phyloP scores from a whole-genome alignment of 2,888 invertebrate genomes.

The Caradrina clavipalpis region DNA sequence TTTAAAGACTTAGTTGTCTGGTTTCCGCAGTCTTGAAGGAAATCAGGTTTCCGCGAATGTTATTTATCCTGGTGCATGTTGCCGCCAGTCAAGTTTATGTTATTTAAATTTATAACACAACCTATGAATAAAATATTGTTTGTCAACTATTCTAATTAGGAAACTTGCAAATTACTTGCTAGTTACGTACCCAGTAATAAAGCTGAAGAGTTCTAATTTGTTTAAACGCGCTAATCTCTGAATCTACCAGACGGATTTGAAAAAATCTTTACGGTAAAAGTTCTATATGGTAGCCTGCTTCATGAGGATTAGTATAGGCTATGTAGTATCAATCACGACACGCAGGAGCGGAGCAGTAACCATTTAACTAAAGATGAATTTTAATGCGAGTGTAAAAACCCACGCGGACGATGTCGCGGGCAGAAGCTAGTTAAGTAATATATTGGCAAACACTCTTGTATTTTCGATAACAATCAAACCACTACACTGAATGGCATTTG shows the following conservation, averaged over 20 bases:
- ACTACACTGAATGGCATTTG: conserved; percentile 12
- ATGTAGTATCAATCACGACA: too few relatives aligned
- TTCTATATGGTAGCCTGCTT: too few relatives aligned
- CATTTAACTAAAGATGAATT: too few relatives aligned
- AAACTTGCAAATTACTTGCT: not conserved
- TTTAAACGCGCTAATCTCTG: too few relatives aligned
- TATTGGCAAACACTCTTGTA: conserved; percentile 2
- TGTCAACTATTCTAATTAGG: conserved; percentile 1
- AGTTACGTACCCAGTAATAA: too few relatives aligned
- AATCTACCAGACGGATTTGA: too few relatives aligned
- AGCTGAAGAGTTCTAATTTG: not conserved
- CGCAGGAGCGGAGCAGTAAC: too few relatives aligned
- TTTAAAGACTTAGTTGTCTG: conserved; percentile 12
- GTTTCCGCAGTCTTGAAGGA: conserved; percentile 25
- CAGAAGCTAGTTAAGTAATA: not conserved
- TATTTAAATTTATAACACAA: conserved; percentile 11
- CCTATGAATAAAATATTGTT: not conserved
- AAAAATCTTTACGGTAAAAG: too few relatives aligned
- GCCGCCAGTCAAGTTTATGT: conserved; percentile 3
- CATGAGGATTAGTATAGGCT: too few relatives aligned
- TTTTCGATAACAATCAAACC: conserved; percentile 14
- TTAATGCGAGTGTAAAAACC: too few relatives aligned
- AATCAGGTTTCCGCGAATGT: conserved; percentile 26
- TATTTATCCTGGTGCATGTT: conserved; percentile 1
- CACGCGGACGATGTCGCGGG: too few relatives aligned